phyloP scores from a whole-genome alignment of 2,888 invertebrate genomes.

The Netelia fuscicornis region DNA sequence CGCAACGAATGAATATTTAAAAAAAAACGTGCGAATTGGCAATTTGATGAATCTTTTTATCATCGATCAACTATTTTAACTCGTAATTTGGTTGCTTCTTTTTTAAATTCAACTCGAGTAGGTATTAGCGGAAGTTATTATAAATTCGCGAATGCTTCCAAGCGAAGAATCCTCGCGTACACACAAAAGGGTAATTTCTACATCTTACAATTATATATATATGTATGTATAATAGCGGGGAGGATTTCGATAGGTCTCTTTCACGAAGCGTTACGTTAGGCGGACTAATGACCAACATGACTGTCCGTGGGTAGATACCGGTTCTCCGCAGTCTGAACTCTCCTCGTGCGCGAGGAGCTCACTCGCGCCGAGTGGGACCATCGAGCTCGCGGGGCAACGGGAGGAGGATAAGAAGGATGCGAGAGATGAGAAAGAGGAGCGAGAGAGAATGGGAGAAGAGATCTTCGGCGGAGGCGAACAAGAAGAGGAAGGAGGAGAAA shows the following conservation, averaged over 20 bases:
- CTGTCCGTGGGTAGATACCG: slow-evolving; percentile 81
- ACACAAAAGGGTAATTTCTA: slow-evolving; percentile 33
- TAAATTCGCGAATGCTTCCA: slow-evolving; percentile 45
- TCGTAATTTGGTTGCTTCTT: slow-evolving; percentile 38
- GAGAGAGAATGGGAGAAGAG: slow-evolving; percentile 15
- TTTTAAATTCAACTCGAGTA: slow-evolving; percentile 30
- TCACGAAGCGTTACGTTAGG: slow-evolving; percentile 80
- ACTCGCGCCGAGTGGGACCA: slow-evolving; percentile 3
- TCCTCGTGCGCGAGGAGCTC: slow-evolving; percentile 48
- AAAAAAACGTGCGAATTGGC: slow-evolving; percentile 41
- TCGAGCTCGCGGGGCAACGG: slow-evolving; percentile 5
- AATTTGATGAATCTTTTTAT: slow-evolving; percentile 56
- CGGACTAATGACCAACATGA: slow-evolving; percentile 82
- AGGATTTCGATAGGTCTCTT: slow-evolving; percentile 69
- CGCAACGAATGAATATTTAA: neutral
- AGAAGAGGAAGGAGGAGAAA: slow-evolving; percentile 38
- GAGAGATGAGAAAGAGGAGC: slow-evolving; percentile 25
- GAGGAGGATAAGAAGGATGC: slow-evolving; percentile 14
- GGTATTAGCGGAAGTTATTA: slow-evolving; percentile 62
- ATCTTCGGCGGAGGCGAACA: slow-evolving; percentile 36
- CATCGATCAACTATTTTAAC: slow-evolving; percentile 53
- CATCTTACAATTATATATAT: slow-evolving; percentile 20
- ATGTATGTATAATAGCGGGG: neutral
- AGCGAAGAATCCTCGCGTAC: neutral
- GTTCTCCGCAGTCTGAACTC: slow-evolving; percentile 72